Base-by-base conservation (phyloP, 1,140 invertebrate species). In the Trachymyrmex cornetzi region DNA sequence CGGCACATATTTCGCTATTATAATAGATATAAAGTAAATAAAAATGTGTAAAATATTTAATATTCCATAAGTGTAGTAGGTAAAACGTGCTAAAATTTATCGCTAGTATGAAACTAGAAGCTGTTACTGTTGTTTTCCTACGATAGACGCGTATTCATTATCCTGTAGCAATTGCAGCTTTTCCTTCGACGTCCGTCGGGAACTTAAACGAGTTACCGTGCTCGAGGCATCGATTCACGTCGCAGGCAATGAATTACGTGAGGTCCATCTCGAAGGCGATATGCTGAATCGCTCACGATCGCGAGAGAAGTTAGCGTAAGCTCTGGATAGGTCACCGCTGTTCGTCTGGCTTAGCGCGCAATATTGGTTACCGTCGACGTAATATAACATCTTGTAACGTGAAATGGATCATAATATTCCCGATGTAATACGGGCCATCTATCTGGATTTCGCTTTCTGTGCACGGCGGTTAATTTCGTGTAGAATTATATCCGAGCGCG, bases 331-430 rank as follows among this genome's bases (percentile, higher is more conserved):
- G 82, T 87, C 77, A 77, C 57, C 57, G 87, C 90, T 85, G 85
- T 91, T 91, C 91, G 91, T 92, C 92, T 89, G 79, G 92, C 91
- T 92, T 92, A 91, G 61, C 81, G 72, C 85, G 84, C 77, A 92
- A 90, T 92, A 92, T 92, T 81, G 91, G 91, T 91, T 82, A 87
- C 89, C 85, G 86, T 75, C 80, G 88, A 90, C 77, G 88, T 88
- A 88, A 91, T 91, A 88, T 87, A 91, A 92, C 91, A 87, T 92
- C 91, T 92, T 89, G 88, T 91, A 92, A 91, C 88, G 82, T 77
- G 67, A 75, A 92, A 91, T 89, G 91, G 91, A 92, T 92, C 90
- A 92, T 92, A 92, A 92, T 90, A 89, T 89, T 91, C 74, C 66
- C 85, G 55, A 85, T 85, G 90, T 92, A 92, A 92, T 91, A 77